A percentile compares a stretch with the other conserved stretches of the same genome.
phyloP scores from a whole-genome alignment of 2,113 vertebrate genomes.

The Corapipo altera region DNA sequence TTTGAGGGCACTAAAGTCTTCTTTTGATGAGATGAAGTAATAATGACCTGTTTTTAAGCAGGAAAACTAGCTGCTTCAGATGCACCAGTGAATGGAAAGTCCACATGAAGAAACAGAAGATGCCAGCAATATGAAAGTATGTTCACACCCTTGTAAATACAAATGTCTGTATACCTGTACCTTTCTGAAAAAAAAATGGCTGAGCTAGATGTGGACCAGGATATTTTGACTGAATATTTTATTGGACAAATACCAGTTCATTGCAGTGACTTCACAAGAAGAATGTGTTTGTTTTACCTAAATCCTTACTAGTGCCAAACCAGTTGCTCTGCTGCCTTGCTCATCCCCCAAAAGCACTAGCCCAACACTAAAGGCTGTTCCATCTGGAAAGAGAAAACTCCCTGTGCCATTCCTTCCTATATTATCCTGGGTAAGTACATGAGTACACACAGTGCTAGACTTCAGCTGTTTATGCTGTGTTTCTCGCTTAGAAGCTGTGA shows the following conservation, averaged over 20 bases:
- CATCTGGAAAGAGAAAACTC: background rate
- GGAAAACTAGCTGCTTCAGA: background rate
- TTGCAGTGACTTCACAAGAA: background rate
- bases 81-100: background rate
- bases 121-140: background rate
- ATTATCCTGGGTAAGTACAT: rapidly evolving
- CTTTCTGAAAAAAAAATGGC: background rate
- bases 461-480: background rate
- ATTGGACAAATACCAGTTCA: background rate
- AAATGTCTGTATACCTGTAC: background rate
- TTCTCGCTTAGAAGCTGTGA: background rate
- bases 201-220: background rate
- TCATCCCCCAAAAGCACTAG: background rate
- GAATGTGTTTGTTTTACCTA: background rate
- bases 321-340: background rate
- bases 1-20: background rate
- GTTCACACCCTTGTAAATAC: background rate
- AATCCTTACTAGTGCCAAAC: background rate
- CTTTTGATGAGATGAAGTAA: background rate
- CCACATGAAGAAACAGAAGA: background rate
- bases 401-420: background rate
- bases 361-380: background rate
- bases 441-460: background rate
- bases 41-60: background rate
- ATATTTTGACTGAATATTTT: background rate